A percentile compares a stretch with the other conserved stretches of the same genome.
These are phyloP conservation scores for Drosophila lowei DNA, from an alignment of 1,140 invertebrate genomes.

Conservation along the genomic window DNA sequence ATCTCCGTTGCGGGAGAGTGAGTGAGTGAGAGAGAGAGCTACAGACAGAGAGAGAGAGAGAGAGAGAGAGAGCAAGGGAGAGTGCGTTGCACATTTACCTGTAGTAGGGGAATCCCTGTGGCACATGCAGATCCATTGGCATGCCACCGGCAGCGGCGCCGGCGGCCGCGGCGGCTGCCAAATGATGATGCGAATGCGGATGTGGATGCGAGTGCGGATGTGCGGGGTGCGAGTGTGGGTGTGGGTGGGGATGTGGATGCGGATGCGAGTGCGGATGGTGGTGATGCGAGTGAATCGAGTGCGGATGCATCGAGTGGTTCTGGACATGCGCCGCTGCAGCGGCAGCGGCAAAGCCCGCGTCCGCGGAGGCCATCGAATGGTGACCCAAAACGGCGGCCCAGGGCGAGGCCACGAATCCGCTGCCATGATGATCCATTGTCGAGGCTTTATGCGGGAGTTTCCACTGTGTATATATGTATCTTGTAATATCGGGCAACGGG, in stretches of 20 bases:
- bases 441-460: conserved; percentile 12
- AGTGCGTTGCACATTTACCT: conserved; percentile 85
- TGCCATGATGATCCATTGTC: conserved; percentile 87
- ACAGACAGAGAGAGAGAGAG: background rate
- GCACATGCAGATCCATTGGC: conserved; percentile 93
- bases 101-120: conserved; percentile 94
- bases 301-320: conserved; percentile 76
- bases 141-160: conserved; percentile 84
- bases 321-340: conserved; percentile 83
- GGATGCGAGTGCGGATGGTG: conserved; percentile 49
- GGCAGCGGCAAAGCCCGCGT: conserved; percentile 84
- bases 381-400: conserved; percentile 89
- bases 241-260: conserved; percentile 82
- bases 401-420: conserved; percentile 87
- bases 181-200: conserved; percentile 72
- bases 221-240: conserved; percentile 65
- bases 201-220: conserved; percentile 83
- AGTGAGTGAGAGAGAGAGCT: conserved; percentile 1
- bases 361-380: conserved; percentile 82
- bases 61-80: conserved; percentile 1
- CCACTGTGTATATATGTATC: conserved; percentile 3
- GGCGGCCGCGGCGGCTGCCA: conserved; percentile 60
- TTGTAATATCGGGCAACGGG: background rate
- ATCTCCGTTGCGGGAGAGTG: conserved; percentile 7
- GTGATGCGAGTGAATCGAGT: conserved; percentile 79